phyloP scores from a whole-genome alignment of 2,888 invertebrate genomes.

The Eremobia ochroleuca region DNA sequence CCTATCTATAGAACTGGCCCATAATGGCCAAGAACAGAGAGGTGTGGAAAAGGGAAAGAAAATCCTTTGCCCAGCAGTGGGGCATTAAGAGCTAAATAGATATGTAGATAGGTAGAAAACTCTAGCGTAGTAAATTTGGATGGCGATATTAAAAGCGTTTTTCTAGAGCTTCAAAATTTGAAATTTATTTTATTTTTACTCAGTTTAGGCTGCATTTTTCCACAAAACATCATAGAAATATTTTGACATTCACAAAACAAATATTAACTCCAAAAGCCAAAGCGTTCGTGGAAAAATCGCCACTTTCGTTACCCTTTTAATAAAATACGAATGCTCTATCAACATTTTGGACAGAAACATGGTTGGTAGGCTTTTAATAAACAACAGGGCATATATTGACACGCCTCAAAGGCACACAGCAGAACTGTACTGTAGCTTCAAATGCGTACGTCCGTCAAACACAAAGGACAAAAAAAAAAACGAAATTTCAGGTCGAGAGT shows the following conservation, averaged over 20 bases:
- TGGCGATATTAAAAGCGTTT: not conserved
- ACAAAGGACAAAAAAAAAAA: slow-evolving; percentile 47
- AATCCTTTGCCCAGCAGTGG: not conserved
- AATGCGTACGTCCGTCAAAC: slow-evolving; percentile 43
- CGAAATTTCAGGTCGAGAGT: slow-evolving; percentile 2
- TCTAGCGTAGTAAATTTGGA: not conserved
- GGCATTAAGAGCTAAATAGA: not conserved
- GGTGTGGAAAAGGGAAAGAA: not conserved
- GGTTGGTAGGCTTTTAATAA: slow-evolving; percentile 57
- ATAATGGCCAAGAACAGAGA: not conserved
- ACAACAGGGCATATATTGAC: slow-evolving; percentile 64
- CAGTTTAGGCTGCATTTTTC: not conserved
- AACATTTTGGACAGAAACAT: slow-evolving; percentile 34
- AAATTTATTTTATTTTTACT: too few relatives aligned
- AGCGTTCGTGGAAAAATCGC: slow-evolving; percentile 9
- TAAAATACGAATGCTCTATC: slow-evolving; percentile 51
- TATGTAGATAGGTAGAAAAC: not conserved
- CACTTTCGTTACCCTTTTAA: slow-evolving; percentile 29
- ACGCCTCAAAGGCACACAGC: slow-evolving; percentile 59
- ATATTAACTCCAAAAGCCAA: not conserved
- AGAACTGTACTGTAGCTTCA: slow-evolving; percentile 37
- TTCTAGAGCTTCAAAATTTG: not conserved
- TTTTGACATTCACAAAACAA: slow-evolving; percentile 7
- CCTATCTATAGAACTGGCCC: not conserved
- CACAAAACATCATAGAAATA: not conserved